Percentiles rank a stretch among this genome's conserved stretches.
phyloP scores from a whole-genome alignment of 2,113 vertebrate species.

The Acinonyx jubatus region DNA sequence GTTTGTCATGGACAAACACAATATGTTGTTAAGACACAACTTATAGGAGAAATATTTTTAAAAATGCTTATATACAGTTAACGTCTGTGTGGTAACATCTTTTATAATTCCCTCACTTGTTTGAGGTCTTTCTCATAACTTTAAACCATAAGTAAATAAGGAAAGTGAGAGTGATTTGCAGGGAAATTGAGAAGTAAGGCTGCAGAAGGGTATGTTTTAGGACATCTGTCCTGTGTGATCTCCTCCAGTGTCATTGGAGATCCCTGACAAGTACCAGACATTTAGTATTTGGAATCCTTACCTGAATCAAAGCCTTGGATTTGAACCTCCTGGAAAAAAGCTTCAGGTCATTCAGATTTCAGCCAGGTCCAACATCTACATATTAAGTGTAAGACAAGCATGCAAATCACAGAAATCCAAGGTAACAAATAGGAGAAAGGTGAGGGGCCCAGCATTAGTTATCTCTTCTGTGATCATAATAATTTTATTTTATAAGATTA shows the following conservation, averaged over 20 bases:
- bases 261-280: not conserved
- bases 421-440: not conserved
- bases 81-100: not conserved
- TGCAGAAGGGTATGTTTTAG: not conserved
- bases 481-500: slow-evolving; percentile 12
- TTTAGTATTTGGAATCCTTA: not conserved
- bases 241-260: not conserved
- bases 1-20: not conserved
- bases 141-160: not conserved
- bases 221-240: not conserved
- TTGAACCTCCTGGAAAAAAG: not conserved
- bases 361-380: not conserved
- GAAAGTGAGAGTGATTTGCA: not conserved
- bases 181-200: not conserved
- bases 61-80: not conserved
- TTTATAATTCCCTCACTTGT: not conserved
- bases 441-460: not conserved
- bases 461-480: not conserved
- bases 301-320: not conserved
- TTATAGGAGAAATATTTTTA: not conserved
- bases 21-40: not conserved
- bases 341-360: not conserved
- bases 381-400: not conserved
- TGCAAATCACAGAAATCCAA: not conserved
- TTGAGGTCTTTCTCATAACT: not conserved